Base-by-base conservation (phyloP, 64 coral and sea anemone genomes). In the Pachyseris speciosa region DNA sequence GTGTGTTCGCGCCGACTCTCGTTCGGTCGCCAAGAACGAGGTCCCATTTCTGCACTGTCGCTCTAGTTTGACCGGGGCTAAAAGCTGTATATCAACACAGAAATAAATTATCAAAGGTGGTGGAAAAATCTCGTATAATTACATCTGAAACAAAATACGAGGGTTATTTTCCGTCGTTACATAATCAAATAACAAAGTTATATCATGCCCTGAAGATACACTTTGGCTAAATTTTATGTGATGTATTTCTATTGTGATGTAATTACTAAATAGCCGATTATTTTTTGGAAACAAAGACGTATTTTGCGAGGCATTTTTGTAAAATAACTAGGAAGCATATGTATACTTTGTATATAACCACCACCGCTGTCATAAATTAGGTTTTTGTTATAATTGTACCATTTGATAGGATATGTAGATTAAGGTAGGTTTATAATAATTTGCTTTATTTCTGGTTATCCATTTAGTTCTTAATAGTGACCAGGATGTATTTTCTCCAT, bases 281-380 rank as follows among this genome's bases (percentile, higher is more conserved):
- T 81, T 81, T 81, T 80, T 81, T 24, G 0, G 19, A 22, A 40
- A 81, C 53, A 36, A 40, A 60, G 24, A 81, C 19, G 33, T 81
- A 81, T 81, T 81, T 81, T 81, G 77, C 53, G 13, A 24, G 51
- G 15, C 22, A 29, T 81, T 57, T 80, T 81, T 81, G 53, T 58
- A 61, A 81, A 61, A 61, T 81, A 61, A 60, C 74, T 77, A 2
- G 2, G 63, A 81, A 79, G 27, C 50, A 40, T 81, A 63, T 81
- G 52, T 81, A 13, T 40, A 60, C 52, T 22, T 10, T 60, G 50
- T 81, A 25, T 39, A 57, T 81, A 81, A 13, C 33, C 9, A 58
- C 57, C 75, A 41, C 52, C 6, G 0, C 77, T 49, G 24, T 25
- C 58, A 27, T 61, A 26, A 61, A 75, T 26, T 55, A 45, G 47